Conservation (phyloP, 2,113 vertebrate genomes). For the Calyptommatus sinebrachiatus region DNA sequence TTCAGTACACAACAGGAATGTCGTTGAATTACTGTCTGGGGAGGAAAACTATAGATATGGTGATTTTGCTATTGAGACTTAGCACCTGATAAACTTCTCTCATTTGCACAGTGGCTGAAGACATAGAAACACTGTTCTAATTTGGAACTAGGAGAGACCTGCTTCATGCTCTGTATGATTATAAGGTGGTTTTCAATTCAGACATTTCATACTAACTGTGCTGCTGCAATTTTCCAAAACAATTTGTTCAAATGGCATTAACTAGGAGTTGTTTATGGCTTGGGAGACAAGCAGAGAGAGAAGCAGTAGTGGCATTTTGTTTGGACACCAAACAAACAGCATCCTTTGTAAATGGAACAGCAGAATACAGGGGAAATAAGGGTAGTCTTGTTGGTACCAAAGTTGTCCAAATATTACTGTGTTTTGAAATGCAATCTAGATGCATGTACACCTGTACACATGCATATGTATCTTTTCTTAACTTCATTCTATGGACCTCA, state of each 20-base stretch:
- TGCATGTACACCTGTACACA: neutral
- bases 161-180: conserved; percentile 15
- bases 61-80: neutral
- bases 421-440: neutral
- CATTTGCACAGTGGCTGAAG: neutral
- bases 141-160: neutral
- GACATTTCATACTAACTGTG: conserved; percentile 4
- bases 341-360: conserved; percentile 1
- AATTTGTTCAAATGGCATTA: neutral
- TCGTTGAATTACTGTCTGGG: neutral
- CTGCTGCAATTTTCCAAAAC: conserved; percentile 1
- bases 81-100: neutral
- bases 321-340: conserved; percentile 3
- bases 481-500: conserved; percentile 25
- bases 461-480: conserved; percentile 16
- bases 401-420: conserved; percentile 18
- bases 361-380: neutral
- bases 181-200: conserved; percentile 14
- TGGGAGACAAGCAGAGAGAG: neutral
- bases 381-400: neutral
- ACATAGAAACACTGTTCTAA: neutral
- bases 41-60: neutral
- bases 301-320: neutral
- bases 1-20: neutral
- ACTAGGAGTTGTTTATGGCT: conserved; percentile 5